A percentile compares a stretch with the other conserved stretches of the same genome.
Evolutionary conservation across 1,140 invertebrate species (phyloP).

Genomic region (Papilio dardanus): DNA sequence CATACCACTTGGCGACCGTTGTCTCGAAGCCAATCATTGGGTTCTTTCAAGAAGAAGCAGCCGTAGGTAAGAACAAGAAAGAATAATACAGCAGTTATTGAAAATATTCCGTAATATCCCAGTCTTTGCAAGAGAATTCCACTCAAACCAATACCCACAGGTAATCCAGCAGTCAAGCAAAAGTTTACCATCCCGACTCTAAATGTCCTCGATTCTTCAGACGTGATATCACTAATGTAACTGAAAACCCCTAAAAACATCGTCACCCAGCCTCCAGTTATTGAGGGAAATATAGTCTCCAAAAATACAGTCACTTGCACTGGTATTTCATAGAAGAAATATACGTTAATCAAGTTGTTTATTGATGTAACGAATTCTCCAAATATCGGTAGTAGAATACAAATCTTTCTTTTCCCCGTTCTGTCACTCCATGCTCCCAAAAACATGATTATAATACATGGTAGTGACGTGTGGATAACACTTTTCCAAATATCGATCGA

Average conservation of each 20-base stretch:
- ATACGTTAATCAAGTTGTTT: conserved; percentile 90
- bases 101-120: conserved; percentile 91
- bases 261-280: conserved; percentile 93
- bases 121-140: conserved; percentile 86
- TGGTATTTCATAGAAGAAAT: conserved; percentile 89
- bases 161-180: conserved; percentile 90
- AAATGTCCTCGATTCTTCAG: conserved; percentile 89
- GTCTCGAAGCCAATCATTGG: conserved; percentile 68
- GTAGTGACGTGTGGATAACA: conserved; percentile 82
- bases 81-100: conserved; percentile 87
- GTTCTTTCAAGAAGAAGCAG: conserved; percentile 84
- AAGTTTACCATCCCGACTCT: conserved; percentile 92
- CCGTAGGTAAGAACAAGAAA: conserved; percentile 88
- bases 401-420: conserved; percentile 89
- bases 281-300: conserved; percentile 86
- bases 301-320: conserved; percentile 88
- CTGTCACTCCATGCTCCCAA: conserved; percentile 87
- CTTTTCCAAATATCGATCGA: conserved; percentile 83
- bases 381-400: conserved; percentile 91
- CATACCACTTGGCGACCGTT: conserved; percentile 68
- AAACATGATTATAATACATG: conserved; percentile 83
- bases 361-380: conserved; percentile 90
- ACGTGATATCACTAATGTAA: conserved; percentile 93
- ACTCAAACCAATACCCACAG: conserved; percentile 89
- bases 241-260: conserved; percentile 96